Evolutionary conservation across 1,140 invertebrate genomes (phyloP).

Genomic region (Portunus trituberculatus): DNA sequence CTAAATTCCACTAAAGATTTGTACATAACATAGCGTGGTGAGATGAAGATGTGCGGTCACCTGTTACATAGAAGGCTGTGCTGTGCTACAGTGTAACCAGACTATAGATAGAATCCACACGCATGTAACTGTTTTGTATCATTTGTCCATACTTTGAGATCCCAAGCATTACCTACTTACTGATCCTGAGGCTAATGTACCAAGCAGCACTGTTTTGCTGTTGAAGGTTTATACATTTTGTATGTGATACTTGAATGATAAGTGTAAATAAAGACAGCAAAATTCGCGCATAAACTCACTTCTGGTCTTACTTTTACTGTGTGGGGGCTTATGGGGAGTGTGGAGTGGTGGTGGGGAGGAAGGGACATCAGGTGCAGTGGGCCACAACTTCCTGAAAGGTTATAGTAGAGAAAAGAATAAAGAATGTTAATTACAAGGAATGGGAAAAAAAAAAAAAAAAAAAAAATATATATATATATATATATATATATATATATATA

Average conservation of each 20-base stretch:
- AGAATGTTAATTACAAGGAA: too few relatives aligned
- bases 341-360: too few relatives aligned
- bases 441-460: too few relatives aligned
- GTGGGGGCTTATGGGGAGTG: too few relatives aligned
- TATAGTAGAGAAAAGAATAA: too few relatives aligned
- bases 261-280: slow-evolving; percentile 68
- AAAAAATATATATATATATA: too few relatives aligned
- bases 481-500: too few relatives aligned
- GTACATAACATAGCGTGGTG: background rate
- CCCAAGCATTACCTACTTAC: slow-evolving; percentile 34
- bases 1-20: background rate
- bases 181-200: slow-evolving; percentile 40
- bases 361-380: too few relatives aligned
- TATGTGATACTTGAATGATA: slow-evolving; percentile 71
- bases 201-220: slow-evolving; percentile 62
- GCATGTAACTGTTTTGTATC: slow-evolving; percentile 58
- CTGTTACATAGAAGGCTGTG: slow-evolving; percentile 46
- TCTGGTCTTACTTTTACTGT: too few relatives aligned
- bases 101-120: background rate
- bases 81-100: slow-evolving; percentile 35
- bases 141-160: slow-evolving; percentile 53
- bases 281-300: background rate
- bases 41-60: background rate
- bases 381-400: too few relatives aligned
- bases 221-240: slow-evolving; percentile 68